Base-by-base conservation (phyloP, 2,888 invertebrate species). In the Drosophila planitibia region DNA sequence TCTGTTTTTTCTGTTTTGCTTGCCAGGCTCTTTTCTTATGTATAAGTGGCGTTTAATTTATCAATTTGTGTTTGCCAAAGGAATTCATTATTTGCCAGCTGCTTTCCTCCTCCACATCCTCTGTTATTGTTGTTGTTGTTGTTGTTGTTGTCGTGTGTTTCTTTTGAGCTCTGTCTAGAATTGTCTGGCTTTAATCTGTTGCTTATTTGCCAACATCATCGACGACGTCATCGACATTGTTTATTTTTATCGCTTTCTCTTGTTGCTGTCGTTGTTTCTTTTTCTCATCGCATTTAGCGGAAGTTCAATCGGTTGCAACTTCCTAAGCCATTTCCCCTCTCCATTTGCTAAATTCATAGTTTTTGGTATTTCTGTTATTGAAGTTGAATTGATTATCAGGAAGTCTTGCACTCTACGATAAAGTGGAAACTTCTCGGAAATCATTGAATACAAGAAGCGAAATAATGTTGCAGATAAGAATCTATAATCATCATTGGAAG, bases 41-140 rank as follows among this genome's bases (percentile, higher is more conserved):
- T 80, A 73, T 91, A 88, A 88, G 91, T 88, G 88, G 76, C 90
- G 89, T 91, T 88, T 88, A 88, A 91, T 88, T 91, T 88, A 88
- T 85, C 91, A 91, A 88, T 88, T 88, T 87, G 88, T 69, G 85
- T 82, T 87, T 89, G 85, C 77, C 83, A 81, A 82, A 79, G 76
- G 83, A 88, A 88, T 87, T 91, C 77, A 84, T 91, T 86, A 82
- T 85, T 85, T 85, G 71, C 70, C 76, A 65, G 58, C 67, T 70
- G 25, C 30, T 57, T n/a, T 32, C n/a, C 60, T 30, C 51, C 32
- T n/a, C 32, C 41, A 33, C 39, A n/a, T 47, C 35, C 37, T 54
- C 35, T 16, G 12, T 3, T 28, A 3, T 12, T 55, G 10, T 3
- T 22, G n/a, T 14, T 10, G 19, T 3, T 22, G n/a, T 14, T 10